phyloP scores from a whole-genome alignment of 2,888 invertebrate species.

The Emmelina monodactyla region DNA sequence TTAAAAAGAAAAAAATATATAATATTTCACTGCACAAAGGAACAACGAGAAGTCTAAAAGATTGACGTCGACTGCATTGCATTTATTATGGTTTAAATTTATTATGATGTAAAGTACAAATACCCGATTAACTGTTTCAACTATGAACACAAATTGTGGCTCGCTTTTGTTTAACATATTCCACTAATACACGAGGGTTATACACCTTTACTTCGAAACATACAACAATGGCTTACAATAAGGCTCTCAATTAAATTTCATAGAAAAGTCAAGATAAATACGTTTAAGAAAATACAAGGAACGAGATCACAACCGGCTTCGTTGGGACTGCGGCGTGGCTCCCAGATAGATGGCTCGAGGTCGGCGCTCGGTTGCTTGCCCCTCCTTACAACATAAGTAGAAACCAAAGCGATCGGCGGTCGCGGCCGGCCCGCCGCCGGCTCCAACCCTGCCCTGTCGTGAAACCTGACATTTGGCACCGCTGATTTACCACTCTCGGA shows the following conservation, averaged over 20 bases:
- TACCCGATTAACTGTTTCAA: conserved; percentile 47
- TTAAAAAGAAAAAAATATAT: conserved; percentile 33
- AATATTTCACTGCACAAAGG: conserved; percentile 52
- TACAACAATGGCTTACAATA: conserved; percentile 39
- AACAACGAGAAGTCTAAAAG: conserved; percentile 33
- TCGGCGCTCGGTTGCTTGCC: too few relatives aligned
- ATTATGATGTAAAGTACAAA: conserved; percentile 43
- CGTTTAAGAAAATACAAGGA: conserved; percentile 29
- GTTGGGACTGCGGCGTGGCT: not conserved
- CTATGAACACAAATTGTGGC: conserved; percentile 63
- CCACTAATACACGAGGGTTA: conserved; percentile 45
- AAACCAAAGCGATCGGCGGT: too few relatives aligned
- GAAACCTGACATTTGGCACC: too few relatives aligned
- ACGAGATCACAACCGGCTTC: conserved; percentile 31
- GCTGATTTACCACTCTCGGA: too few relatives aligned
- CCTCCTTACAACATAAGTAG: too few relatives aligned
- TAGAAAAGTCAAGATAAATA: conserved; percentile 40
- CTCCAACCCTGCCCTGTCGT: too few relatives aligned
- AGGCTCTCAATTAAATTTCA: conserved; percentile 32
- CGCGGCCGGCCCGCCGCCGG: too few relatives aligned
- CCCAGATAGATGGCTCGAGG: too few relatives aligned
- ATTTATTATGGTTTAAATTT: conserved; percentile 42
- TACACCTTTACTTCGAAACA: conserved; percentile 34
- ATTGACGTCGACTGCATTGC: conserved; percentile 31
- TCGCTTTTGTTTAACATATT: conserved; percentile 42